A percentile compares a stretch with the other conserved stretches of the same genome.
Conservation (phyloP, 2,797 vertebrate genomes). For the Steatocranus sp. region DNA sequence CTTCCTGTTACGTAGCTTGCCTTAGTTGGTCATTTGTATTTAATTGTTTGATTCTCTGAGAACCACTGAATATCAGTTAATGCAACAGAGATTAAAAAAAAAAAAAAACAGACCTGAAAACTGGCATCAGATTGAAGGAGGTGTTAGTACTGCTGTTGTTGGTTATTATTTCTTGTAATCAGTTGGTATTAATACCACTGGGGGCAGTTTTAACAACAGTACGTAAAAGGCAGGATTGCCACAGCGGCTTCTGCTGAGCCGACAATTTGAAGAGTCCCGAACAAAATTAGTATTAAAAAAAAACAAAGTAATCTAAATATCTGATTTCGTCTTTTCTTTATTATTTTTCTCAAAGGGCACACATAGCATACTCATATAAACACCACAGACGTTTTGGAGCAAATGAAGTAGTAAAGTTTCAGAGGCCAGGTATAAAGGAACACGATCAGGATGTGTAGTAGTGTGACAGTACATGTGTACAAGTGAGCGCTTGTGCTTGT, state of each 20-base stretch:
- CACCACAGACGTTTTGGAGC: rapidly evolving
- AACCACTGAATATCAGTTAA: not conserved
- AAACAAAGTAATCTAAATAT: not conserved
- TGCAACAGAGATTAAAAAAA: not conserved
- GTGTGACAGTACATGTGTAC: not conserved
- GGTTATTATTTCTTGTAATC: not conserved
- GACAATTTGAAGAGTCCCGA: not conserved
- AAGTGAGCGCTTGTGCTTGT: not conserved
- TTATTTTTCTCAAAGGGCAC: not conserved
- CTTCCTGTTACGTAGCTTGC: not conserved
- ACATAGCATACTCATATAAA: not conserved
- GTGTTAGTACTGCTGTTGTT: not conserved
- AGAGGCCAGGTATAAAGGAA: not conserved
- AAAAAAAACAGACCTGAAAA: not conserved
- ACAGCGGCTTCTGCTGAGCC: not conserved
- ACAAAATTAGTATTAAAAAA: not conserved
- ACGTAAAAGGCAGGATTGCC: not conserved
- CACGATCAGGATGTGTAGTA: not conserved
- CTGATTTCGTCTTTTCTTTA: not conserved
- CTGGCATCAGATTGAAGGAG: not conserved
- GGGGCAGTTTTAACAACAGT: not conserved
- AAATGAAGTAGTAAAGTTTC: not conserved
- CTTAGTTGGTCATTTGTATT: not conserved
- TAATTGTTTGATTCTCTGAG: not conserved
- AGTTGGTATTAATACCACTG: not conserved